A percentile compares a stretch with the other conserved stretches of the same genome.
Conservation (phyloP, 2,797 vertebrate genomes). For the Prunella strophiata region DNA sequence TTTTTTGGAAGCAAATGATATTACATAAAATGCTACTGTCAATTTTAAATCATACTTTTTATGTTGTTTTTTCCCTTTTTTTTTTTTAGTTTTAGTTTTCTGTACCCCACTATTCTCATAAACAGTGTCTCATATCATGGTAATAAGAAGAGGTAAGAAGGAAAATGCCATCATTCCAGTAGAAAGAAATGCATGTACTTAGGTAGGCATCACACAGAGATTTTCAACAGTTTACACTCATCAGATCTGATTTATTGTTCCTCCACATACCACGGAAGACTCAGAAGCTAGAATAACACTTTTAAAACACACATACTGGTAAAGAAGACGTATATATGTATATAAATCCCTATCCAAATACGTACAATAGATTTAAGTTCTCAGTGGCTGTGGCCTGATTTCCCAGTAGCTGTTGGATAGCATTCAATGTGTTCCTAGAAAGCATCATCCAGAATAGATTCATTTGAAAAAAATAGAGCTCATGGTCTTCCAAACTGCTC, state of each 20-base stretch:
- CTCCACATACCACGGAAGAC: neutral
- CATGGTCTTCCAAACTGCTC: neutral
- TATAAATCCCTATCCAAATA: neutral
- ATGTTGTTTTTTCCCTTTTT: too few relatives aligned
- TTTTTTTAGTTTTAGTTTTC: too few relatives aligned
- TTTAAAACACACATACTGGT: neutral
- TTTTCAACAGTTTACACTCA: neutral
- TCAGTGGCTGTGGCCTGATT: neutral
- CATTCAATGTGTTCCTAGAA: neutral
- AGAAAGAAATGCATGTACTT: neutral
- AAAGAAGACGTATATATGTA: neutral
- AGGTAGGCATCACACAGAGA: neutral
- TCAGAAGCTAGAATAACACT: neutral
- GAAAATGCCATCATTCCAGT: fast-evolving
- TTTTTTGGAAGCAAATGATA: neutral
- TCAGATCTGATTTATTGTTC: neutral
- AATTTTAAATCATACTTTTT: neutral
- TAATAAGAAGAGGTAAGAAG: neutral
- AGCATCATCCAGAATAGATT: neutral
- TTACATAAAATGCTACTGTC: neutral
- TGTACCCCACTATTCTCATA: neutral
- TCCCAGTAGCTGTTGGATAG: neutral
- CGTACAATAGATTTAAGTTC: neutral
- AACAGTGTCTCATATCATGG: neutral
- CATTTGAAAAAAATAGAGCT: neutral